These are phyloP conservation scores for Antechinus flavipes DNA, from an alignment of 2,113 vertebrate genomes.

Conservation along the genomic window DNA sequence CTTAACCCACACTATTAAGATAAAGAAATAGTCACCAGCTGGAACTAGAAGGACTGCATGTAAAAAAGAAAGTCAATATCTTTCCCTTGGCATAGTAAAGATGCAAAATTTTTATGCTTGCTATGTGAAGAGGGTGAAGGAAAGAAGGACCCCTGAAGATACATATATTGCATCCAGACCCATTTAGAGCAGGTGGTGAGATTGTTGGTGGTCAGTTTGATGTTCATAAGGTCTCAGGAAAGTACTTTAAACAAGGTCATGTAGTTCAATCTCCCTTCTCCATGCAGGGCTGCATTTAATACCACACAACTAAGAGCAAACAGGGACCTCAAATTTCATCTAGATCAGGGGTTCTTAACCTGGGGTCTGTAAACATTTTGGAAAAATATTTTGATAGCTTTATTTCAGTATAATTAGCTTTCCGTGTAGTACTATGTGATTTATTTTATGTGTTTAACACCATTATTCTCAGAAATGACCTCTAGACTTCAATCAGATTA, in stretches of 20 bases:
- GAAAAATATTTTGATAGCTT: not conserved
- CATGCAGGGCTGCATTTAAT: not conserved
- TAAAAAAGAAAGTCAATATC: not conserved
- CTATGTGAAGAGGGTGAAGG: not conserved
- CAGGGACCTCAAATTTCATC: not conserved
- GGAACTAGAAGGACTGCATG: not conserved
- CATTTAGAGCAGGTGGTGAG: not conserved
- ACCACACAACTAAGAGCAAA: not conserved
- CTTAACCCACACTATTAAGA: constrained; percentile 25
- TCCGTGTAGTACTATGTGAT: not conserved
- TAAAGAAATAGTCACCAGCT: not conserved
- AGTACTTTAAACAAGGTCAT: not conserved
- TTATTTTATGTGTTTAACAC: not conserved
- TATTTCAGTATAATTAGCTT: not conserved
- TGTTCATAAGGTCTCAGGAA: not conserved
- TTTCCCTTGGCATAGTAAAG: not conserved
- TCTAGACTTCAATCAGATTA: not conserved
- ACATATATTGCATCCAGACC: not conserved
- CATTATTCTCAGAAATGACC: not conserved
- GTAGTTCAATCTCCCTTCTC: not conserved
- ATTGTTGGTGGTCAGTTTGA: not conserved
- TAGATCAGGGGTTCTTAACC: not conserved
- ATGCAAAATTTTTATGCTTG: not conserved
- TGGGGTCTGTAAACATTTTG: not conserved
- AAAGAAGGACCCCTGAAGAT: not conserved